Evolutionary conservation across 2,113 vertebrate species (phyloP), one percentile per base, ranked within the genome.

Genomic region (Willisornis vidua): DNA sequence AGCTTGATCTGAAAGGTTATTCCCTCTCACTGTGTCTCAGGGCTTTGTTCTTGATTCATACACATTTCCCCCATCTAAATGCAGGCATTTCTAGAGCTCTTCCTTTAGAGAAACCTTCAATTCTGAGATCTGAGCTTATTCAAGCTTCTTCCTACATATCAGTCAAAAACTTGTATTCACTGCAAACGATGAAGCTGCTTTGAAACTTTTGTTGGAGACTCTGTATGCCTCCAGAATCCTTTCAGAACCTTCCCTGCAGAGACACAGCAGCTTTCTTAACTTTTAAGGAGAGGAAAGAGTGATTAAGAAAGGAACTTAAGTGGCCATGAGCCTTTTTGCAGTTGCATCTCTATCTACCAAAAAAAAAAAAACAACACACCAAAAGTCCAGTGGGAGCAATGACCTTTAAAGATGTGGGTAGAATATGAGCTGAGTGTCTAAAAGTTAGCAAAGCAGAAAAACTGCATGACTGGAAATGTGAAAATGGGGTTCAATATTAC

Each of bases 1-100:
- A 77, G 97, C 96, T 96, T 90, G 96, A 96, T 97, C 92, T 83
- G 93, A 98, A 98, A 98, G 98, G 98, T 98, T 98, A 97, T 95
- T 96, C 95, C 37, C 94, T 97, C 97, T 92, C n/a, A 4, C 83
- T 93, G 96, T 57, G 67, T 95, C 77, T 68, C 0, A 0, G 31
- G 88, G 89, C 97, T 98, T 98, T 98, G 97, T 98, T 98, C 98
- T 96, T 75, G 89, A 87, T 93, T 92, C 74, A 22, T 66, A 67
- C 94, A 90, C 52, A 1, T 94, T 95, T 94, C 78, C 41, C 62
- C 95, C 83, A 82, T 93, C 95, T 92, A 93, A 97, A 98, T 96
- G 95, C 88, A 23, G 94, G 83, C 93, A 89, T 97, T 98, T 98
- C 97, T 97, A 88, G 97, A 97, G 95, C 87, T 96, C 96, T 97